A percentile compares a stretch with the other conserved stretches of the same genome.
These are phyloP conservation scores for Aegithalos caudatus DNA, from an alignment of 2,113 vertebrate genomes.

Conservation along the genomic window DNA sequence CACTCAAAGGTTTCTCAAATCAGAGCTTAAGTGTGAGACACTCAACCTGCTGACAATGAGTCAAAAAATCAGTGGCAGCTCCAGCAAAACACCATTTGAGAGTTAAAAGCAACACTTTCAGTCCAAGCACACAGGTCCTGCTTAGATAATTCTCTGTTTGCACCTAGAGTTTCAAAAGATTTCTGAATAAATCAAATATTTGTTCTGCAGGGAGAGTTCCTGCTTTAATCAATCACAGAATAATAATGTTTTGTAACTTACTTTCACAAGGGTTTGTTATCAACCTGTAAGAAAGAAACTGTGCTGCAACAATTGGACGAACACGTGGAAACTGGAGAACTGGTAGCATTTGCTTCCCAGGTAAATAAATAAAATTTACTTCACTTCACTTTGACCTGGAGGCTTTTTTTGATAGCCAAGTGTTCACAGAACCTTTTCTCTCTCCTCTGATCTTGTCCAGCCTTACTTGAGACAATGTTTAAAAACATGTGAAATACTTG, in stretches of 20 bases:
- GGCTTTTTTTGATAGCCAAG: neutral
- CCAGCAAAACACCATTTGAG: neutral
- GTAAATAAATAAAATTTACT: slow-evolving; percentile 57
- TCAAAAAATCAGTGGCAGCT: neutral
- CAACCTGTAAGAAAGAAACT: slow-evolving; percentile 68
- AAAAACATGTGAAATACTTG: neutral
- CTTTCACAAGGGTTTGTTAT: slow-evolving; percentile 80
- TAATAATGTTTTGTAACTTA: neutral
- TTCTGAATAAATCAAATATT: neutral
- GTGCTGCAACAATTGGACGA: slow-evolving; percentile 86
- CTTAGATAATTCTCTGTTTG: neutral
- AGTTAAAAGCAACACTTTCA: neutral
- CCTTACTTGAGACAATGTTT: neutral
- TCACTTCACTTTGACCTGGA: neutral
- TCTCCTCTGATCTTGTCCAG: neutral
- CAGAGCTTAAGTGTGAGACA: neutral
- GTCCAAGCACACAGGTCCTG: neutral
- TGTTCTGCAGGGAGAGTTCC: neutral
- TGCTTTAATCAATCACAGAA: neutral
- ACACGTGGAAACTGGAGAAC: slow-evolving; percentile 82
- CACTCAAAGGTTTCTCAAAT: neutral
- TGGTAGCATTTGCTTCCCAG: slow-evolving; percentile 86
- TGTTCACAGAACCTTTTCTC: neutral
- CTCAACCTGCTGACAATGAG: neutral
- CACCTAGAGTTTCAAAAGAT: neutral